These are phyloP conservation scores for Cantharis rufa DNA, from an alignment of 2,888 invertebrate genomes.

Conservation along the genomic window DNA sequence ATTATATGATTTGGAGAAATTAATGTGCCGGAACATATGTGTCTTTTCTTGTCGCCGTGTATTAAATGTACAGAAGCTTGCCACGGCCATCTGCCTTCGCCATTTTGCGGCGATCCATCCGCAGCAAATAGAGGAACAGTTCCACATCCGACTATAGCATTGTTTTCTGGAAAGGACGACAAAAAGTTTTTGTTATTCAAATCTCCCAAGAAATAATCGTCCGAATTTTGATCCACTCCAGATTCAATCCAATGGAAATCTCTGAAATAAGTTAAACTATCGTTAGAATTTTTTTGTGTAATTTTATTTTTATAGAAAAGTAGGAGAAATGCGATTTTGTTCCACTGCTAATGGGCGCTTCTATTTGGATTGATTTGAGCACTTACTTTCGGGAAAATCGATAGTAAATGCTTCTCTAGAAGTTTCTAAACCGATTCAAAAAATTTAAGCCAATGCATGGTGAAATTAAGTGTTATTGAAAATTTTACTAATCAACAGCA, in stretches of 20 bases:
- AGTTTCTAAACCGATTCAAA: neutral
- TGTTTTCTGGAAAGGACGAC: slow-evolving; percentile 8
- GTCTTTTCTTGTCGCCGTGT: slow-evolving; percentile 54
- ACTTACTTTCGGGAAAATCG: neutral
- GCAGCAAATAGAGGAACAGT: slow-evolving; percentile 17
- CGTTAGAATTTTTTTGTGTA: neutral
- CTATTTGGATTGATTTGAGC: neutral
- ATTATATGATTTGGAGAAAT: slow-evolving; percentile 61
- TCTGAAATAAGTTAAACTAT: slow-evolving; percentile 2
- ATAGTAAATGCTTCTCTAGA: neutral
- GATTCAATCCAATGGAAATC: slow-evolving; percentile 12
- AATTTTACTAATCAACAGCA: neutral
- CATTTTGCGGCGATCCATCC: neutral
- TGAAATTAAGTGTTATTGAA: neutral
- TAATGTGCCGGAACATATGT: slow-evolving; percentile 68
- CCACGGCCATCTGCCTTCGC: slow-evolving; percentile 68
- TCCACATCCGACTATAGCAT: slow-evolving; percentile 9
- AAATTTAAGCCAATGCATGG: neutral
- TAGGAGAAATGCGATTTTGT: neutral
- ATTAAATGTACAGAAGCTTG: slow-evolving; percentile 64
- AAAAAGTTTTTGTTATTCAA: slow-evolving; percentile 31
- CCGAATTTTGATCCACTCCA: neutral
- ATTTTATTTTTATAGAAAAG: neutral
- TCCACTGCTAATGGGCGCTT: neutral
- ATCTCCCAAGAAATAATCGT: slow-evolving; percentile 35